Percentiles rank a stretch among this genome's conserved stretches.
Evolutionary conservation across 2,888 invertebrate genomes (phyloP).

Genomic region (Tribolium freemani): DNA sequence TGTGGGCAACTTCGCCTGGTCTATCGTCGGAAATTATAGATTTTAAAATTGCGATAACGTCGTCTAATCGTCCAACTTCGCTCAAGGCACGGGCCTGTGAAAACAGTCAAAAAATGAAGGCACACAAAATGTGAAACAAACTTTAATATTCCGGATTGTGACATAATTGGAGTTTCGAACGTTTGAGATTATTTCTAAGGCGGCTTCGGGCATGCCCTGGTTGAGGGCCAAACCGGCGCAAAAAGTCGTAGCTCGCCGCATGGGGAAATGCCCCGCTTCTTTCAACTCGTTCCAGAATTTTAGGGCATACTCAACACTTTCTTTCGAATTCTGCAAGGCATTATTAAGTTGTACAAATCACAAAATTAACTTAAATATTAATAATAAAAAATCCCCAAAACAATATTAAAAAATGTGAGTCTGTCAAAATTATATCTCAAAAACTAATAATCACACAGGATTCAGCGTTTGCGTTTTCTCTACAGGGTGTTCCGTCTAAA

Average conservation of each 20-base stretch:
- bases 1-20: constrained; percentile 68
- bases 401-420: too few species aligned
- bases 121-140: constrained; percentile 55
- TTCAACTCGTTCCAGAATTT: constrained; percentile 75
- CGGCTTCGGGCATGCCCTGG: constrained; percentile 77
- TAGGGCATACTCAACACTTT: constrained; percentile 76
- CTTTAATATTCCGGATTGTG: constrained; percentile 79
- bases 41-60: constrained; percentile 74
- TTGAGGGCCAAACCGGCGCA: constrained; percentile 78
- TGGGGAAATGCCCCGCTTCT: constrained; percentile 71
- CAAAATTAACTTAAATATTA: too few species aligned
- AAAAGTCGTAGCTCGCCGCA: constrained; percentile 76
- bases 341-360: too few species aligned
- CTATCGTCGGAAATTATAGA: constrained; percentile 72
- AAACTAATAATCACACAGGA: too few species aligned
- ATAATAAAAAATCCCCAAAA: too few species aligned
- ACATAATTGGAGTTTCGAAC: constrained; percentile 74
- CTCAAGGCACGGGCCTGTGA: constrained; percentile 71
- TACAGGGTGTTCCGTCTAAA: too few species aligned
- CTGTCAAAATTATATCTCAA: too few species aligned
- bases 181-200: constrained; percentile 76
- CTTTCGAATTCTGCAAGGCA: constrained; percentile 75
- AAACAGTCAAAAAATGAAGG: constrained; percentile 13
- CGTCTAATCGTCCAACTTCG: constrained; percentile 75
- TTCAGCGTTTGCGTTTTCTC: too few species aligned